Percentiles rank a stretch among this genome's conserved stretches.
Evolutionary conservation across 2,113 vertebrate species (phyloP).

Genomic region (Nothobranchius furzeri): DNA sequence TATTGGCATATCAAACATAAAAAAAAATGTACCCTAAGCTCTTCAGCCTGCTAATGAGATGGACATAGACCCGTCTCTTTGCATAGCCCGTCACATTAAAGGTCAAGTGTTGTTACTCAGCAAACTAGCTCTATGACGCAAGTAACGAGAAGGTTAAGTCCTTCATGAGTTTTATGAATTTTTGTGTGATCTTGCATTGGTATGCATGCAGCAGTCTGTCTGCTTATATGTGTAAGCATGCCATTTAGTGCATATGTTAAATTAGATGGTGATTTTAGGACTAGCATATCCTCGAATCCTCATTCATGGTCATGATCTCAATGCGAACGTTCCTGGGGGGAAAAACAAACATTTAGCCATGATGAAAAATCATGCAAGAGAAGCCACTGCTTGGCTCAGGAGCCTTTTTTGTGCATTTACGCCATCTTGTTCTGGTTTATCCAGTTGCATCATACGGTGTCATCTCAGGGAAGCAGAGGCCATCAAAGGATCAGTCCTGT

Average conservation of each 20-base stretch:
- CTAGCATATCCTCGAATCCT: constrained; percentile 45
- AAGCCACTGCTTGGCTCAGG: constrained; percentile 55
- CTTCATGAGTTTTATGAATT: constrained; percentile 16
- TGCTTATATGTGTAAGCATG: constrained; percentile 18
- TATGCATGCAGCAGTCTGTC: constrained; percentile 13
- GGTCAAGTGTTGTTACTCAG: not conserved
- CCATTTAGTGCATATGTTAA: constrained; percentile 24
- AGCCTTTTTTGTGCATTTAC: constrained; percentile 63
- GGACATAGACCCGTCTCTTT: not conserved
- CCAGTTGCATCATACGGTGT: constrained; percentile 67
- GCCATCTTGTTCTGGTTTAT: constrained; percentile 58
- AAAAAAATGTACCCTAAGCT: not conserved
- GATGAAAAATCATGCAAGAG: constrained; percentile 67
- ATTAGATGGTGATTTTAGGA: constrained; percentile 52
- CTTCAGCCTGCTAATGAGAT: not conserved
- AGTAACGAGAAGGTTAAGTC: constrained; percentile 6
- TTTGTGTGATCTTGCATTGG: constrained; percentile 12
- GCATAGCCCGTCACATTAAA: not conserved
- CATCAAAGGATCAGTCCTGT: constrained; percentile 44
- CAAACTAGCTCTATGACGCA: not conserved
- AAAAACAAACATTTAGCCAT: constrained; percentile 62
- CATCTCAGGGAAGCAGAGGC: constrained; percentile 56
- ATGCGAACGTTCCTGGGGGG: constrained; percentile 44
- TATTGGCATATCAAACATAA: not conserved
- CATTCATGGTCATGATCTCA: constrained; percentile 42